Percentiles rank a stretch among this genome's conserved stretches.
These are phyloP conservation scores for Sarcophaga variegata DNA, from an alignment of 2,888 invertebrate species.

Conservation along the genomic window DNA sequence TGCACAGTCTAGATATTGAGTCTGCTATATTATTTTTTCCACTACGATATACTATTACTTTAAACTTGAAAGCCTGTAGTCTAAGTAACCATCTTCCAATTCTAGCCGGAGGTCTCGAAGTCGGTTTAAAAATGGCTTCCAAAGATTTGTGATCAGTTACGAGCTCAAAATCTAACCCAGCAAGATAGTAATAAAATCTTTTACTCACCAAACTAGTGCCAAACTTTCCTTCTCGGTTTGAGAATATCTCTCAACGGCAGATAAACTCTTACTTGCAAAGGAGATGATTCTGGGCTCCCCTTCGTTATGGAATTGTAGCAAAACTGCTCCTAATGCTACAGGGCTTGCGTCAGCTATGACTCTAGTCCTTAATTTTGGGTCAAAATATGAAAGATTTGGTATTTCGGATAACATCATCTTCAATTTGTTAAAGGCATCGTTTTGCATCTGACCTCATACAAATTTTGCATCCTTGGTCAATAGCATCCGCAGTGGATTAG, in stretches of 20 bases:
- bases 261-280: constrained; percentile 78
- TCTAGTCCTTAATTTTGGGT: no score
- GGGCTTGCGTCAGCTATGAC: neutral
- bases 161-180: no score
- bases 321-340: neutral
- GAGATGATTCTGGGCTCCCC: constrained; percentile 73
- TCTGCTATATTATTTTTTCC: neutral
- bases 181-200: constrained; percentile 31
- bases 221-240: neutral
- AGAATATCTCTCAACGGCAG: constrained; percentile 69
- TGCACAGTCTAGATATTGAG: neutral
- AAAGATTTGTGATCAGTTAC: constrained; percentile 23
- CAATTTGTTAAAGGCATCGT: neutral
- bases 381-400: constrained; percentile 2
- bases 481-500: constrained; percentile 1
- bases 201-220: constrained; percentile 56
- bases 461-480: neutral
- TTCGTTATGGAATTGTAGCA: neutral
- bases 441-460: neutral
- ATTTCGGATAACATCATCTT: neutral
- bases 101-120: constrained; percentile 60
- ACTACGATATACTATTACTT: constrained; percentile 19
- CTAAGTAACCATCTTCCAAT: constrained; percentile 69
- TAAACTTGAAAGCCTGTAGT: constrained; percentile 4
- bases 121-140: constrained; percentile 29